A percentile compares a stretch with the other conserved stretches of the same genome.
Conservation (phyloP, 2,888 invertebrate genomes). For the Lycocerus yunnanus region DNA sequence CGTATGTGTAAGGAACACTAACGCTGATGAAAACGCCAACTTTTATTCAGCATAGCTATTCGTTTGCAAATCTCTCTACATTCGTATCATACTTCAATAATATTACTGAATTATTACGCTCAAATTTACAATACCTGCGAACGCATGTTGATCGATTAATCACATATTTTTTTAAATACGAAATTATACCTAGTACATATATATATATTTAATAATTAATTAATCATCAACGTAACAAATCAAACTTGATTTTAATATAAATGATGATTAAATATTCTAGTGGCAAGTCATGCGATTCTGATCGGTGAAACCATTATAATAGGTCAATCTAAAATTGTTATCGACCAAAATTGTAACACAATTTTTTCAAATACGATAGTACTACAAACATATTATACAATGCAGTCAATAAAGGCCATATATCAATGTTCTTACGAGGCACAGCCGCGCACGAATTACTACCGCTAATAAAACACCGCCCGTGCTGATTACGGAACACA, state of each 20-base stretch:
- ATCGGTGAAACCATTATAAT: neutral
- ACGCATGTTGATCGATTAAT: neutral
- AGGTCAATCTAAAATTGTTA: conserved; percentile 29
- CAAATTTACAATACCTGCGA: neutral
- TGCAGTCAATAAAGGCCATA: conserved; percentile 52
- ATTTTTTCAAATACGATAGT: conserved; percentile 7
- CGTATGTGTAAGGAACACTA: conserved; percentile 33
- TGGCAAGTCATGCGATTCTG: neutral
- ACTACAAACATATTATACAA: conserved; percentile 46
- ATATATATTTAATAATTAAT: neutral
- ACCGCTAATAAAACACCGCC: conserved; percentile 51
- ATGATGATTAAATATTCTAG: neutral
- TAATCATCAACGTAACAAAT: neutral
- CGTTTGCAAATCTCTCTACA: conserved; percentile 32
- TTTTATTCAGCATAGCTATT: conserved; percentile 33
- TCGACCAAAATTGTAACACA: conserved; percentile 38
- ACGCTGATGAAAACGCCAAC: conserved; percentile 34
- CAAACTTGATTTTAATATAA: neutral
- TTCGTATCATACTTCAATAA: neutral
- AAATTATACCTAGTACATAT: neutral
- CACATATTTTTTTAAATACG: neutral
- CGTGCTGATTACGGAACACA: conserved; percentile 52
- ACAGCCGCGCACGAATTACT: conserved; percentile 50
- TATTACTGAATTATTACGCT: neutral
- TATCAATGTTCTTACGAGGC: conserved; percentile 50